phyloP scores from a whole-genome alignment of 2,888 invertebrate species.

The Ochropleura leucogaster region DNA sequence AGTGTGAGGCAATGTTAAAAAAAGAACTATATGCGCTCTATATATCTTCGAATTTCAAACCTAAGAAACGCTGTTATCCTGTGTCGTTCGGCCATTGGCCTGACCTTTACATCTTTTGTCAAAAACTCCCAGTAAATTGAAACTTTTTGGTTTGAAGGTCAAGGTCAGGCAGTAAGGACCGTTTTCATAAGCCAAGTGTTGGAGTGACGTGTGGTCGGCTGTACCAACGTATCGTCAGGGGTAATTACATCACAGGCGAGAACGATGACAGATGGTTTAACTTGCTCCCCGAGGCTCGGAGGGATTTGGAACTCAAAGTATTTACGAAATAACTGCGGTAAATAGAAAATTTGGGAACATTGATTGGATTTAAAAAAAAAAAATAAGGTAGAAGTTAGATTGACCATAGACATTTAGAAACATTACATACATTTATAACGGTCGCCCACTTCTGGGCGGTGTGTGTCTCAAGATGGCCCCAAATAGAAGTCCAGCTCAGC shows the following conservation, averaged over 20 bases:
- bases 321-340: neutral
- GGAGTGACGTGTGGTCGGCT: neutral
- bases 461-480: no score
- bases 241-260: constrained; percentile 11
- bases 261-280: constrained; percentile 27
- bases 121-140: neutral
- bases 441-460: no score
- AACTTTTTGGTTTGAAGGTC: neutral
- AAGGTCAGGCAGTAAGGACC: neutral
- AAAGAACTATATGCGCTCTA: no score
- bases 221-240: constrained; percentile 24
- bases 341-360: neutral
- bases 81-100: neutral
- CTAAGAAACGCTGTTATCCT: neutral
- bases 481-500: no score
- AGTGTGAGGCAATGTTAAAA: no score
- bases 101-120: neutral
- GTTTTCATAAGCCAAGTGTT: neutral
- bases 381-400: no score
- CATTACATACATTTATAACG: no score
- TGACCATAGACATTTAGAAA: no score
- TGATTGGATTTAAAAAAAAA: neutral
- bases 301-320: neutral
- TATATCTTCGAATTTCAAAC: neutral
- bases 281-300: neutral